Evolutionary conservation across 1,140 invertebrate species (phyloP), one percentile per base, ranked within the genome.

Genomic region (Aphelenchoides avenae): DNA sequence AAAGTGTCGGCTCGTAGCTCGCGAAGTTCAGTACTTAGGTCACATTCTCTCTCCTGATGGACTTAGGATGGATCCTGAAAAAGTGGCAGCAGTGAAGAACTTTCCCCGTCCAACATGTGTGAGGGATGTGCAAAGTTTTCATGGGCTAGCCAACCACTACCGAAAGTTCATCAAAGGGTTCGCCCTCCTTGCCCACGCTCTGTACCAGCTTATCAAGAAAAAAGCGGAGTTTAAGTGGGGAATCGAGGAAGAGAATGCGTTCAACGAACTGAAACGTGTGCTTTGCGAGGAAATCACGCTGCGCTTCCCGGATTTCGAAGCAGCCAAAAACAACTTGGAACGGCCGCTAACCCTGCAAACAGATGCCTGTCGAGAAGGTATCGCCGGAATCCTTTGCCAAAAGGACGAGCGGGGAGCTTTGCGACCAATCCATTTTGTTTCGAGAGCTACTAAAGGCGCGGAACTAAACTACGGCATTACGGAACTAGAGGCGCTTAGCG

Each of bases 1-100:
- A n/a, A 77, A 77, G 39, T 77, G 71, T 37, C 39, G 52, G 7
- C 66, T 75, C 29, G 53, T 58, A 9, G 22, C 54, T 27, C 18
- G 31, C 5, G 48, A 74, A 49, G 55, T 76, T 3, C 33, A 30
- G 7, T 77, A 60, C 55, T 40, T 55, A 18, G 67, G 54, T n/a
- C 49, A 54, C 11, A 24, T 41, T 11, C 33, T 46, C 24, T 57
- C 46, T 9, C 15, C 27, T 11, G 31, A 64, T 11, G 58, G 58
- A 5, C 36, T 61, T 15, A 31, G 44, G 55, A 52, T 44, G 13
- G 60, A 64, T 18, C n/a, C 15, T 26, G 58, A 52, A 20, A 62
- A 54, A 57, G 29, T 61, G 1, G 40, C 27, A 18, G 26, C 26
- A 9, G 26, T 64, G 5, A 22, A 9, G 3, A 33, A 50, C n/a